phyloP scores from a whole-genome alignment of 2,888 invertebrate species.

The Cecidostiba fungosa region DNA sequence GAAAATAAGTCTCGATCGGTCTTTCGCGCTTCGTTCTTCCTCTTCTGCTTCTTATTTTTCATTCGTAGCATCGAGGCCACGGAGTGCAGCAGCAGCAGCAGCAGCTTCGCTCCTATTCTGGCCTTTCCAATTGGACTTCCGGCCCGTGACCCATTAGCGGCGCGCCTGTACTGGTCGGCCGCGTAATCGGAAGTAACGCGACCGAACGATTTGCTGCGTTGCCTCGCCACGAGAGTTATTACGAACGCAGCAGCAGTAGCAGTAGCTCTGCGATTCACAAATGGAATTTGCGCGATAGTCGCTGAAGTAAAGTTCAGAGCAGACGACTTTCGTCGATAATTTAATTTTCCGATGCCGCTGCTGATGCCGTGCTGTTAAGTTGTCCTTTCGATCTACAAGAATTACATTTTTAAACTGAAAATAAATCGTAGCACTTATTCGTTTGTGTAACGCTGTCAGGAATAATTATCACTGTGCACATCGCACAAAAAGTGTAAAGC shows the following conservation, averaged over 20 bases:
- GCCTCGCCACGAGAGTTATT: conserved; percentile 11
- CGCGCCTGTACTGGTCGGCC: not conserved
- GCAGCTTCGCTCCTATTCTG: conserved; percentile 11
- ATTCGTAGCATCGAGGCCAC: not conserved
- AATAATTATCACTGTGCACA: no score
- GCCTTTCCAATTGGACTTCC: conserved; percentile 48
- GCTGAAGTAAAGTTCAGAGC: not conserved
- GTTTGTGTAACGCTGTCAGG: no score
- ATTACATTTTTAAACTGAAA: not conserved
- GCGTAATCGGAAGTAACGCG: conserved; percentile 54
- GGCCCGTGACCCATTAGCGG: conserved; percentile 10
- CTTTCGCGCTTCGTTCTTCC: not conserved
- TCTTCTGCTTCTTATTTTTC: not conserved
- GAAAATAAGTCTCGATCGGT: not conserved
- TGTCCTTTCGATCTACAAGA: not conserved
- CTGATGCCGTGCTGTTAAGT: not conserved
- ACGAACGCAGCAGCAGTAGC: not conserved
- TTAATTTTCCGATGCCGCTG: conserved; percentile 12
- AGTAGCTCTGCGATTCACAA: not conserved
- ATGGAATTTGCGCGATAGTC: conserved; percentile 42
- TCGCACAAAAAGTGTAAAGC: not conserved
- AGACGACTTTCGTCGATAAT: conserved; percentile 13
- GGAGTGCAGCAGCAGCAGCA: not conserved
- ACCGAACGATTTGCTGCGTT: conserved; percentile 26
- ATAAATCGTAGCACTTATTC: no score